phyloP scores from a whole-genome alignment of 2,888 invertebrate genomes.

The Ophraella communa region DNA sequence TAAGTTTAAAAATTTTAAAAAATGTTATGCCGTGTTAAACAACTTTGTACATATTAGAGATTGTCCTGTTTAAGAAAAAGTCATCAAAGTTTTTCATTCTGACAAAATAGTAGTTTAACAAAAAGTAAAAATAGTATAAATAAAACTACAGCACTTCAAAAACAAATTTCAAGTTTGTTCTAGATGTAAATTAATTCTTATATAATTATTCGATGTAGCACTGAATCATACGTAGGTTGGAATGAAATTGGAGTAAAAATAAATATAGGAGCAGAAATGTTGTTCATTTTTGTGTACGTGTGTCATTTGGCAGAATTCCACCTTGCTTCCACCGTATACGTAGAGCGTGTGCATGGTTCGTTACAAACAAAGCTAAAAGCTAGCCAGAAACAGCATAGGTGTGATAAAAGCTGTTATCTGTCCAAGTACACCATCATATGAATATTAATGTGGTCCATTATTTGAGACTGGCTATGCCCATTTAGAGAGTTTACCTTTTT shows the following conservation, averaged over 20 bases:
- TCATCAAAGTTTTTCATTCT: too few species aligned
- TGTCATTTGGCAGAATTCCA: slow-evolving; percentile 29
- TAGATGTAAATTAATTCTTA: not conserved
- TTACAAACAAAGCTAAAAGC: slow-evolving; percentile 35
- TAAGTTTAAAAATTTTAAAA: too few species aligned
- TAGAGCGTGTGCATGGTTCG: slow-evolving; percentile 27
- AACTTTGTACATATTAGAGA: too few species aligned
- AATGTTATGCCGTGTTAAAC: too few species aligned
- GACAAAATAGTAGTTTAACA: too few species aligned
- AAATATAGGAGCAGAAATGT: not conserved
- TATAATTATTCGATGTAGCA: not conserved
- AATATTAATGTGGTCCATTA: slow-evolving; percentile 49
- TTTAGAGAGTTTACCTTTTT: slow-evolving; percentile 41
- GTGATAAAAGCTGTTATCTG: slow-evolving; percentile 50
- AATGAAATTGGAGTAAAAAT: not conserved
- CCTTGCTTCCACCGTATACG: slow-evolving; percentile 27
- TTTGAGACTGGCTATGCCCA: slow-evolving; percentile 46
- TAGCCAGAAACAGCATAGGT: slow-evolving; percentile 42
- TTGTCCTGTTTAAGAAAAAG: too few species aligned
- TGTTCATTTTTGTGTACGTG: slow-evolving; percentile 12
- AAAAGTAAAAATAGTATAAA: too few species aligned
- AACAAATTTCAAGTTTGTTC: too few species aligned
- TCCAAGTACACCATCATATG: slow-evolving; percentile 48
- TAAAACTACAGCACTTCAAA: too few species aligned
- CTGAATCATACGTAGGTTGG: too few species aligned